Evolutionary conservation across 2,888 invertebrate species (phyloP).

Genomic region (Eupithecia abbreviata): DNA sequence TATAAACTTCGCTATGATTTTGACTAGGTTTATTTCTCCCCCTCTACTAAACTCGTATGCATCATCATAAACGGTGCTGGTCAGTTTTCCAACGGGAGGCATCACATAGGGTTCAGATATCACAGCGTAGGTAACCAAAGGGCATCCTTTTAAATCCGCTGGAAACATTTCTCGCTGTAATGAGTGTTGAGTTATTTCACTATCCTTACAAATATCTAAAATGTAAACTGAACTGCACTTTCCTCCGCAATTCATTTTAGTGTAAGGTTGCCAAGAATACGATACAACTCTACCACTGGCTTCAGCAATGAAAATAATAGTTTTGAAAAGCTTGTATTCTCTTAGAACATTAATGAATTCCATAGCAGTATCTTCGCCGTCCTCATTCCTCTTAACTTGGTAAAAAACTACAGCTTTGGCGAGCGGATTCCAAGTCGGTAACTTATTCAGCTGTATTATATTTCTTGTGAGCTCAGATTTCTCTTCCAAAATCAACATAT

Average conservation of each 20-base stretch:
- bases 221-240: constrained; percentile 70
- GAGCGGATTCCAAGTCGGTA: constrained; percentile 81
- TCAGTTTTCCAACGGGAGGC: constrained; percentile 64
- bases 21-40: constrained; percentile 76
- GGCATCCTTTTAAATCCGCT: constrained; percentile 71
- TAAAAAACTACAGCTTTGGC: constrained; percentile 79
- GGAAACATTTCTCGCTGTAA: constrained; percentile 70
- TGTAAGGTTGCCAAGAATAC: constrained; percentile 78
- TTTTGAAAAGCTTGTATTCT: constrained; percentile 68
- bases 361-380: constrained; percentile 61
- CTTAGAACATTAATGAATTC: constrained; percentile 73
- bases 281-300: constrained; percentile 64
- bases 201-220: constrained; percentile 70
- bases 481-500: constrained; percentile 80
- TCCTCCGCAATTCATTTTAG: constrained; percentile 72
- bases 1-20: constrained; percentile 75
- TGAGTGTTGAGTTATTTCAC: constrained; percentile 59
- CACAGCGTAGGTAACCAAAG: constrained; percentile 71
- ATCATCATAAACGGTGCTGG: constrained; percentile 60
- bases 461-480: constrained; percentile 74
- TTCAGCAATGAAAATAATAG: constrained; percentile 71
- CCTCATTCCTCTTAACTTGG: constrained; percentile 62
- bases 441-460: constrained; percentile 75
- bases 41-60: constrained; percentile 71
- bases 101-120: constrained; percentile 79